Conservation (phyloP, 2,797 vertebrate genomes). For the Girardinus metallicus region DNA sequence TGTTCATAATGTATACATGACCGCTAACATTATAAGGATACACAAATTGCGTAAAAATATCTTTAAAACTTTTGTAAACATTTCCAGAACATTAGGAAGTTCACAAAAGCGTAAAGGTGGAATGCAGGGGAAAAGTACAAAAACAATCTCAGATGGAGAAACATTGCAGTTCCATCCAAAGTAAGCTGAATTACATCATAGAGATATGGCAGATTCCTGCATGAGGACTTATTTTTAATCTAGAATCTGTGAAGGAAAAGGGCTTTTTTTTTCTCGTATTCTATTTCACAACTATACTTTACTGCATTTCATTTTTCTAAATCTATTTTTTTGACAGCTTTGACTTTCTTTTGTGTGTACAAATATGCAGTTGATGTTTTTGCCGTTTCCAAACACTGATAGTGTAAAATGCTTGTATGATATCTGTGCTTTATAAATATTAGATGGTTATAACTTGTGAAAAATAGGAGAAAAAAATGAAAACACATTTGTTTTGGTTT, state of each 20-base stretch:
- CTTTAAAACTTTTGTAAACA: not conserved
- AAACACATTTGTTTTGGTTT: not conserved
- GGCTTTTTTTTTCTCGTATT: fast-evolving
- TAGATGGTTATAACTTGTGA: not conserved
- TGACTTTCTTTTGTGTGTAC: not conserved
- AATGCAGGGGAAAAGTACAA: not conserved
- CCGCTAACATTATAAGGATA: not conserved
- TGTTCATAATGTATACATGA: conserved; percentile 7
- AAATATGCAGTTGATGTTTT: not conserved
- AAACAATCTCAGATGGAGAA: conserved; percentile 11
- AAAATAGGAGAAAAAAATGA: not conserved
- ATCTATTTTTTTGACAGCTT: not conserved
- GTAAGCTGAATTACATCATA: conserved; percentile 12
- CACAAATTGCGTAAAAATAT: not conserved
- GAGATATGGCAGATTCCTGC: conserved; percentile 5
- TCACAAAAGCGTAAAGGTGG: not conserved
- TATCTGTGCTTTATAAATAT: not conserved
- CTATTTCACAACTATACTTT: not conserved
- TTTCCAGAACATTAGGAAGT: not conserved
- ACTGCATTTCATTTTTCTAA: not conserved
- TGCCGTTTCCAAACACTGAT: not conserved
- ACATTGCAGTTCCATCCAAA: conserved; percentile 5
- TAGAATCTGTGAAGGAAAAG: conserved; percentile 1
- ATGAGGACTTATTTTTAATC: conserved; percentile 11
- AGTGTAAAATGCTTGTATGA: not conserved